phyloP scores from a whole-genome alignment of 2,888 invertebrate genomes.

The Halictus ligatus region DNA sequence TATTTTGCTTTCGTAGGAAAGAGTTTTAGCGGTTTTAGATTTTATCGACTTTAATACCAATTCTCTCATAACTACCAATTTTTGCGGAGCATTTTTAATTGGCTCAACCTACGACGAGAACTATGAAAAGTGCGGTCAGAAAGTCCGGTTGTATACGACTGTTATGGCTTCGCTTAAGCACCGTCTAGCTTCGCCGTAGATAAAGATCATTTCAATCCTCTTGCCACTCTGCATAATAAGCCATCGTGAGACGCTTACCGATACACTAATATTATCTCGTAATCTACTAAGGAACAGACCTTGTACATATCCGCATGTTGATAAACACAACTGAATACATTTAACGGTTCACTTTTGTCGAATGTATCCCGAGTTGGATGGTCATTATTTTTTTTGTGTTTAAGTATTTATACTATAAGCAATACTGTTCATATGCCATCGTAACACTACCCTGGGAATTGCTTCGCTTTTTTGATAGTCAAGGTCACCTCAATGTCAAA shows the following conservation, averaged over 20 bases:
- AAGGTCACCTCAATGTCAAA: background rate
- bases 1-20: no score
- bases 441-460: background rate
- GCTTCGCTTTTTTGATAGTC: background rate
- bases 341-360: background rate
- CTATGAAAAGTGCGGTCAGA: background rate
- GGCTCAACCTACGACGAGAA: background rate
- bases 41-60: no score
- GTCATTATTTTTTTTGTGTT: background rate
- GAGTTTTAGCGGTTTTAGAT: no score
- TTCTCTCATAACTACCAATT: background rate
- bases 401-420: background rate
- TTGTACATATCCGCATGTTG: background rate
- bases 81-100: background rate
- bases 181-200: background rate
- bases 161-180: background rate
- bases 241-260: constrained; percentile 5
- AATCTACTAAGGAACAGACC: constrained; percentile 1
- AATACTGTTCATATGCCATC: background rate
- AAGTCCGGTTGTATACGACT: background rate
- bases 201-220: background rate
- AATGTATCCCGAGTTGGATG: background rate
- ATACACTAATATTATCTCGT: background rate
- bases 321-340: background rate
- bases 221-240: background rate